phyloP scores from a whole-genome alignment of 2,797 vertebrate species.

The Heterohyrax brucei region DNA sequence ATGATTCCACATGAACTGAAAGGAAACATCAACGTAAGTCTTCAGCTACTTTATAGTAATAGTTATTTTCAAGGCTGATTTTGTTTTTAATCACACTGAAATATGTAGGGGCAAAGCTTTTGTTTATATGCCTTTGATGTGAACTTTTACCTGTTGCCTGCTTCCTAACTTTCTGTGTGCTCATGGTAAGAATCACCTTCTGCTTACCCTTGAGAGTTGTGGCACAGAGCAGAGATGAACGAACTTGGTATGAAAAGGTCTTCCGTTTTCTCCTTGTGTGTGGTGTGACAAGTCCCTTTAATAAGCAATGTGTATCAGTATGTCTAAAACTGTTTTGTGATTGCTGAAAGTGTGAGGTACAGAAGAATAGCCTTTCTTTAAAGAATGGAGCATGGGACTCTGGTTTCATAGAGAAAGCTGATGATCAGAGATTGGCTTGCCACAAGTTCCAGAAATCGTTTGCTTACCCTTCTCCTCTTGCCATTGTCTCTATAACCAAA shows the following conservation, averaged over 20 bases:
- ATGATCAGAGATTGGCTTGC: background rate
- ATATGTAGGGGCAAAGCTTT: background rate
- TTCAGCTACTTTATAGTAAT: constrained; percentile 58
- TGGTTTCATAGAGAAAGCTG: background rate
- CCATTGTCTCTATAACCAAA: background rate
- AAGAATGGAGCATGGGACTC: background rate
- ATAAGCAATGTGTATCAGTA: background rate
- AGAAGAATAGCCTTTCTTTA: background rate
- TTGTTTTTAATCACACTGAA: constrained; percentile 9
- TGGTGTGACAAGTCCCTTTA: background rate
- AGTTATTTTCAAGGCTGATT: background rate
- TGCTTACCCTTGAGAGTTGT: background rate
- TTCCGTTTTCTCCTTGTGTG: background rate
- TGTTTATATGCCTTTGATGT: background rate
- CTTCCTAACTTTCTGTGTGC: background rate
- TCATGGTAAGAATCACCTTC: background rate
- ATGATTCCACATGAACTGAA: constrained; percentile 89
- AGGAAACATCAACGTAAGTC: constrained; percentile 89
- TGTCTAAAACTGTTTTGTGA: background rate
- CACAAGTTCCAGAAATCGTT: background rate
- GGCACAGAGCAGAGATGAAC: background rate
- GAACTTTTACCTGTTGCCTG: background rate
- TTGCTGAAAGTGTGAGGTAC: background rate
- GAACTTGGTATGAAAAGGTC: background rate
- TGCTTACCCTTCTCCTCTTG: rapidly evolving